These are phyloP conservation scores for Hyphantria cunea DNA, from an alignment of 1,140 invertebrate genomes.

Conservation along the genomic window DNA sequence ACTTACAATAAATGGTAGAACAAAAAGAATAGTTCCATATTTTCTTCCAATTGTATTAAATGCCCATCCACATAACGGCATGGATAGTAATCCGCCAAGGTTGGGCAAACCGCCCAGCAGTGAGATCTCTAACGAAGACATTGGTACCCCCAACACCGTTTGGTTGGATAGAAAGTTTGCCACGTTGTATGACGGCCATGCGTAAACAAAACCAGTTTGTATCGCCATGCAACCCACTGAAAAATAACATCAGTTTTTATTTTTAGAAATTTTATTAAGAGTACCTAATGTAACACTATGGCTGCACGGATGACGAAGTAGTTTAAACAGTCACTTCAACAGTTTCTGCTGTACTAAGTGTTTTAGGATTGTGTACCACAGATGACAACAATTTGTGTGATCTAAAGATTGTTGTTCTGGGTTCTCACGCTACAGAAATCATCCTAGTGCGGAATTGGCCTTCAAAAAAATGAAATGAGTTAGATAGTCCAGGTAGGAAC, in stretches of 20 bases:
- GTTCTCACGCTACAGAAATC: too few relatives aligned
- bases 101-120: conserved; percentile 57
- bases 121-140: conserved; percentile 57
- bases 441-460: too few relatives aligned
- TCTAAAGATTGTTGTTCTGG: too few relatives aligned
- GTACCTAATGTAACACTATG: too few relatives aligned
- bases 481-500: too few relatives aligned
- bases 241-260: conserved; percentile 16
- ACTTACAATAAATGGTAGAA: conserved; percentile 57
- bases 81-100: conserved; percentile 50
- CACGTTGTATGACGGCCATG: conserved; percentile 61
- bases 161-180: conserved; percentile 45
- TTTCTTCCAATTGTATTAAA: conserved; percentile 56
- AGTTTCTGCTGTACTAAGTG: too few relatives aligned
- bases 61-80: conserved; percentile 46
- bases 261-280: too few relatives aligned
- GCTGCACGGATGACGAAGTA: too few relatives aligned
- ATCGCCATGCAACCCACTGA: conserved; percentile 37
- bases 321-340: too few relatives aligned
- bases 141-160: conserved; percentile 44
- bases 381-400: too few relatives aligned
- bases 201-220: conserved; percentile 46
- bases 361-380: too few relatives aligned
- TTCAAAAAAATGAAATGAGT: too few relatives aligned
- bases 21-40: conserved; percentile 52